phyloP scores from a whole-genome alignment of 2,888 invertebrate species.

The Drosophila mimetica region DNA sequence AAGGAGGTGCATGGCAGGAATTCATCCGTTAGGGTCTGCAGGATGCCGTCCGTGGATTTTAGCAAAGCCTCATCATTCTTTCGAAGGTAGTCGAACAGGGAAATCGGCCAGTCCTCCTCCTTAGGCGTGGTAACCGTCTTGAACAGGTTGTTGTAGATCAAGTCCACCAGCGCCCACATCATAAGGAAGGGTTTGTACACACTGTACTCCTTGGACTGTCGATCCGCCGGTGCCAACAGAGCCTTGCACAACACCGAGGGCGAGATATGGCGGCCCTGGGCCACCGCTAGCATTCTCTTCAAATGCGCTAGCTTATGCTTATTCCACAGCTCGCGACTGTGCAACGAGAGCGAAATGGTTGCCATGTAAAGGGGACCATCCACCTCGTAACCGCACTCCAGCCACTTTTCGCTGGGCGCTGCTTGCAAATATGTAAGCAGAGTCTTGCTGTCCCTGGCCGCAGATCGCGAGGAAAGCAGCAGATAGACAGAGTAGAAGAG shows the following conservation, averaged over 20 bases:
- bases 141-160: conserved; percentile 93
- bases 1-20: conserved; percentile 95
- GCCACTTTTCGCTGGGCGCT: conserved; percentile 87
- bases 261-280: conserved; percentile 91
- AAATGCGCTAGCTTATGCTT: conserved; percentile 89
- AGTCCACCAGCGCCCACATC: conserved; percentile 93
- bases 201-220: conserved; percentile 88
- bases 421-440: conserved; percentile 90
- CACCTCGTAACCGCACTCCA: conserved; percentile 94
- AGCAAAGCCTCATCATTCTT: conserved; percentile 96
- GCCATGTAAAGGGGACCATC: conserved; percentile 96
- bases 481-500: conserved; percentile 97
- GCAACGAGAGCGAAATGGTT: conserved; percentile 91
- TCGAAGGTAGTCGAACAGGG: conserved; percentile 96
- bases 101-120: conserved; percentile 94
- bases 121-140: conserved; percentile 91
- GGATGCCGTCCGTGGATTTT: conserved; percentile 93
- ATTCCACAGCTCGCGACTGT: conserved; percentile 92
- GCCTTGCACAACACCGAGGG: conserved; percentile 85
- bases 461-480: conserved; percentile 93
- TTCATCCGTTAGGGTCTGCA: conserved; percentile 93
- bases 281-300: conserved; percentile 90
- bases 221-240: conserved; percentile 84
- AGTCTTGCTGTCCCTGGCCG: conserved; percentile 91
- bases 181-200: conserved; percentile 94